These are phyloP conservation scores for Odontomachus brunneus DNA, from an alignment of 1,140 invertebrate species.

Conservation along the genomic window DNA sequence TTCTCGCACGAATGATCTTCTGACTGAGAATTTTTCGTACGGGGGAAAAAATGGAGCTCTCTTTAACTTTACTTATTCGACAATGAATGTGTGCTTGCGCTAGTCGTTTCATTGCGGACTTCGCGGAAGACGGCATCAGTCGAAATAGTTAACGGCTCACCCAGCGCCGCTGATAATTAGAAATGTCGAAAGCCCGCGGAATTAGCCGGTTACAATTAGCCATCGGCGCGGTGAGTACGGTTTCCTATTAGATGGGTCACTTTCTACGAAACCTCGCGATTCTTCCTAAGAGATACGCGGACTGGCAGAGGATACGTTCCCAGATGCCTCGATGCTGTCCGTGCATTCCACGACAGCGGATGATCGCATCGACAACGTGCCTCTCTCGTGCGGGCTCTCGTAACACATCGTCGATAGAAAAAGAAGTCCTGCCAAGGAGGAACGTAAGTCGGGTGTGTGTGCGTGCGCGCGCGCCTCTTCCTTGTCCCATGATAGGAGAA, in stretches of 20 bases:
- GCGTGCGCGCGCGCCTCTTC: conserved; percentile 66
- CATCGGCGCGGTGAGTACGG: background rate
- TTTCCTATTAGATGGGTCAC: conserved; percentile 37
- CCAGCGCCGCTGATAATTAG: conserved; percentile 33
- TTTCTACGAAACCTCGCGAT: conserved; percentile 61
- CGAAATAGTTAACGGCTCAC: conserved; percentile 19
- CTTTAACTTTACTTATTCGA: too few species aligned
- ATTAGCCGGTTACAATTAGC: conserved; percentile 32
- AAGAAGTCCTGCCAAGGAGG: conserved; percentile 38
- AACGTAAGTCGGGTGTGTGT: conserved; percentile 35
- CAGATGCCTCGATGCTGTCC: conserved; percentile 12
- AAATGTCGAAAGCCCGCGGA: conserved; percentile 32
- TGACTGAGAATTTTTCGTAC: too few species aligned
- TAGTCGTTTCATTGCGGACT: background rate
- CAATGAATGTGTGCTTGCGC: background rate
- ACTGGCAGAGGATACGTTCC: conserved; percentile 35
- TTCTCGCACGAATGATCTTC: too few species aligned
- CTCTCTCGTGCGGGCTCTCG: background rate
- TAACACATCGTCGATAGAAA: conserved; percentile 40
- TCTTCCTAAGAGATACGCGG: conserved; percentile 12
- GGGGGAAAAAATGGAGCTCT: too few species aligned
- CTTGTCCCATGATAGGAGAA: conserved; percentile 48
- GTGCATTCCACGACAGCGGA: conserved; percentile 58
- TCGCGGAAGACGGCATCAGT: conserved; percentile 6
- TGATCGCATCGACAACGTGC: conserved; percentile 52